These are phyloP conservation scores for Protodeltote pygarga DNA, from an alignment of 2,888 invertebrate genomes.

Conservation along the genomic window DNA sequence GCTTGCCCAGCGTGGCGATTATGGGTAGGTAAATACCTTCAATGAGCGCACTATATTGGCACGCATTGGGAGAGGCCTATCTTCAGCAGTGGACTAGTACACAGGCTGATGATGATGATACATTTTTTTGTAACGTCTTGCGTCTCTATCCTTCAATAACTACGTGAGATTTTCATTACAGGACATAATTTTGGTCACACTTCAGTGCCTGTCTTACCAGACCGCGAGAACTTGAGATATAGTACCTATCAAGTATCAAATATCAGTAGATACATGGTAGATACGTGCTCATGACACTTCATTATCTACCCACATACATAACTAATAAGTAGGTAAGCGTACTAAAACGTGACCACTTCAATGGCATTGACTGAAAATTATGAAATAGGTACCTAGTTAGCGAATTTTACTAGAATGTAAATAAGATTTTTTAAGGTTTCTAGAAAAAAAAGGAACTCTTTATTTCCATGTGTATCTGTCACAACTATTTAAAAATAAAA, in stretches of 20 bases:
- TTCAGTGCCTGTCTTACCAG: constrained; percentile 21
- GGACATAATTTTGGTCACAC: constrained; percentile 32
- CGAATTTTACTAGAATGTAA: constrained; percentile 8
- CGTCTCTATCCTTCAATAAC: constrained; percentile 8
- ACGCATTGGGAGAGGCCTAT: too few species aligned
- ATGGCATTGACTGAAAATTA: constrained; percentile 29
- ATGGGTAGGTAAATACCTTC: too few species aligned
- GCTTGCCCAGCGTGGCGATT: too few species aligned
- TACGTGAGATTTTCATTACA: constrained; percentile 24
- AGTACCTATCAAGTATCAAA: too few species aligned
- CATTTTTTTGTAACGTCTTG: too few species aligned
- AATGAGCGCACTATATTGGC: too few species aligned
- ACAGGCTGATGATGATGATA: too few species aligned
- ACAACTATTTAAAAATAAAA: too few species aligned
- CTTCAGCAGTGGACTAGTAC: too few species aligned
- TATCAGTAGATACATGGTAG: constrained; percentile 20
- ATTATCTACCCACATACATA: constrained; percentile 9
- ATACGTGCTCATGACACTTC: constrained; percentile 19
- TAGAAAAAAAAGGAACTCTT: too few species aligned
- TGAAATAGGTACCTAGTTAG: constrained; percentile 35
- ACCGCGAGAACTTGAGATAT: constrained; percentile 29
- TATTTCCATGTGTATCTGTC: too few species aligned
- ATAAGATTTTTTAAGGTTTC: too few species aligned
- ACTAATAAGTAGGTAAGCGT: not conserved
- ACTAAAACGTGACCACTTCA: constrained; percentile 5